Evolutionary conservation across 2,113 vertebrate species (phyloP).

Genomic region (Megaleporinus macrocephalus): DNA sequence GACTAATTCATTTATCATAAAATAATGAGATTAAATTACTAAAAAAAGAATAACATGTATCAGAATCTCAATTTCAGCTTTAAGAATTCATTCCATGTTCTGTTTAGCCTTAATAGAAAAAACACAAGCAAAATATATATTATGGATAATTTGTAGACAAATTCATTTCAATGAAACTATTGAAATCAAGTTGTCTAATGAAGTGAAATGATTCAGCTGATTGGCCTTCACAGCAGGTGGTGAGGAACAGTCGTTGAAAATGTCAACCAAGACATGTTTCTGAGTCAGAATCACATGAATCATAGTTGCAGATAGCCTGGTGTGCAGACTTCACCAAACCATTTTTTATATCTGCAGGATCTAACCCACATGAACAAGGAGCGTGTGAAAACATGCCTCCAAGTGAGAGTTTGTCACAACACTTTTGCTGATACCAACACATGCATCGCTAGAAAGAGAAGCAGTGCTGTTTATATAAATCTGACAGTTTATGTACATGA

Average conservation of each 20-base stretch:
- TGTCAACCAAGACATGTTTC: background rate
- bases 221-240: background rate
- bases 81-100: too few relatives aligned
- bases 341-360: background rate
- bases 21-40: too few relatives aligned
- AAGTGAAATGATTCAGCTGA: background rate
- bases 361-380: background rate
- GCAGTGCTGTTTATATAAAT: too few relatives aligned
- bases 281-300: constrained; percentile 1
- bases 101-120: too few relatives aligned
- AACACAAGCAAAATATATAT: background rate
- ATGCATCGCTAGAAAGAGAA: too few relatives aligned
- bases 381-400: background rate
- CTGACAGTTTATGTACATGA: too few relatives aligned
- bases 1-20: too few relatives aligned
- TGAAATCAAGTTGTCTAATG: background rate
- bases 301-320: background rate
- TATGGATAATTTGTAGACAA: background rate
- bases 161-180: background rate
- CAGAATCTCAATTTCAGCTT: too few relatives aligned
- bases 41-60: too few relatives aligned
- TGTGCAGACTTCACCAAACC: background rate
- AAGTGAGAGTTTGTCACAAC: background rate
- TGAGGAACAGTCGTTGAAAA: background rate
- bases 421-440: too few relatives aligned